Percentiles rank a stretch among this genome's conserved stretches.
Conservation (phyloP, 2,797 vertebrate species). For the Erethizon dorsatum region DNA sequence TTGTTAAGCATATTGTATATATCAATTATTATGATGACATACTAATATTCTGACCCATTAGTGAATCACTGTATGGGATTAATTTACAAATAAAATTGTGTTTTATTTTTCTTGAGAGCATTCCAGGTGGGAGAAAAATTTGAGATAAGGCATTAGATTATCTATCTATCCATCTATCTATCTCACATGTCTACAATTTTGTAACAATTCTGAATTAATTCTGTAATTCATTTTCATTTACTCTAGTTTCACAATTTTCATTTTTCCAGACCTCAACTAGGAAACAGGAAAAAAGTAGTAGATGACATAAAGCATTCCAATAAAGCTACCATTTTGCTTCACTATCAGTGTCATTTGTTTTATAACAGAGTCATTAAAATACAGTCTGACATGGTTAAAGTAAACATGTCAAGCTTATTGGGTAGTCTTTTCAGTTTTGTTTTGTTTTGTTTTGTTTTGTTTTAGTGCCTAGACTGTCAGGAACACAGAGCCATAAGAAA, state of each 20-base stretch:
- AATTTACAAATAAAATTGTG: conserved; percentile 50
- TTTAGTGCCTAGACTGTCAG: conserved; percentile 26
- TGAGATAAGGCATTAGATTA: conserved; percentile 53
- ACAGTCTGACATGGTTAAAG: neutral
- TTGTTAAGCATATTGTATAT: neutral
- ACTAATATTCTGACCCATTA: neutral
- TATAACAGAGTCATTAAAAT: conserved; percentile 1
- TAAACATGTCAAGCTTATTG: neutral
- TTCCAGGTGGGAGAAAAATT: conserved; percentile 25
- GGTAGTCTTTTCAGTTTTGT: neutral
- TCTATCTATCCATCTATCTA: neutral
- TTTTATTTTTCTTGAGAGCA: conserved; percentile 60
- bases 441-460: conserved; percentile 7
- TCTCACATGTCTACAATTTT: neutral
- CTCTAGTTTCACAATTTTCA: conserved; percentile 52
- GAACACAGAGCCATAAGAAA: conserved; percentile 9
- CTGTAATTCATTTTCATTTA: conserved; percentile 50
- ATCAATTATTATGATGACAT: neutral
- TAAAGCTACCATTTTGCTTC: conserved; percentile 12
- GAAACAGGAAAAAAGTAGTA: conserved; percentile 21
- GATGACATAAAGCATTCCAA: conserved; percentile 41
- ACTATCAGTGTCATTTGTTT: neutral
- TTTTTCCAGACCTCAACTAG: conserved; percentile 23
- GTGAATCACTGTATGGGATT: neutral
- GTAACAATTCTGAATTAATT: conserved; percentile 4